Conservation (phyloP, 1,140 invertebrate genomes). For the Lanistes nyassanus region DNA sequence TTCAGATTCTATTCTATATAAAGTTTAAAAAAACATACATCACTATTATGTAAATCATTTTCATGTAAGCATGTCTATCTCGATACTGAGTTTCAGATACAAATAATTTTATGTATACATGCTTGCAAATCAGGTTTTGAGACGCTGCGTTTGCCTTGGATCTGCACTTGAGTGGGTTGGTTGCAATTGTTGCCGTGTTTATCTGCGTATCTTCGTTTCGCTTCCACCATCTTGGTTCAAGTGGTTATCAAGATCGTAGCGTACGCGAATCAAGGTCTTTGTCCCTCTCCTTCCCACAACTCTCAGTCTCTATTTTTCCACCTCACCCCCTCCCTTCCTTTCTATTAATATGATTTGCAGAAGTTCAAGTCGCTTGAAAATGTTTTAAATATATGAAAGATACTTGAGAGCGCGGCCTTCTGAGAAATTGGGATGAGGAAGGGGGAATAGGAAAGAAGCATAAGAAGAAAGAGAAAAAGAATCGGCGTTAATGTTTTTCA, state of each 20-base stretch:
- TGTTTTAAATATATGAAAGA: neutral
- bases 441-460: neutral
- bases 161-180: too few species aligned
- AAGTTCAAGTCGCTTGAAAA: neutral
- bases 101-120: too few species aligned
- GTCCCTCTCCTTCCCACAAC: neutral
- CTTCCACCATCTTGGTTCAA: neutral
- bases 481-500: neutral
- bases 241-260: neutral
- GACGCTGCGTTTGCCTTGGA: neutral
- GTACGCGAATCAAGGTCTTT: neutral
- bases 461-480: constrained; percentile 6
- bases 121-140: too few species aligned
- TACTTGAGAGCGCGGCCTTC: neutral
- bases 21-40: too few species aligned
- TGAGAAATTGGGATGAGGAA: neutral
- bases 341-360: neutral
- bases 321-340: neutral
- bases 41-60: too few species aligned
- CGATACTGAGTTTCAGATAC: too few species aligned
- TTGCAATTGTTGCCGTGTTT: neutral
- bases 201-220: neutral
- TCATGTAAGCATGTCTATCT: too few species aligned
- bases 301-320: constrained; percentile 1
- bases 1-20: too few species aligned